Base-by-base conservation (phyloP, 1,140 invertebrate species). In the Octopus sinensis region DNA sequence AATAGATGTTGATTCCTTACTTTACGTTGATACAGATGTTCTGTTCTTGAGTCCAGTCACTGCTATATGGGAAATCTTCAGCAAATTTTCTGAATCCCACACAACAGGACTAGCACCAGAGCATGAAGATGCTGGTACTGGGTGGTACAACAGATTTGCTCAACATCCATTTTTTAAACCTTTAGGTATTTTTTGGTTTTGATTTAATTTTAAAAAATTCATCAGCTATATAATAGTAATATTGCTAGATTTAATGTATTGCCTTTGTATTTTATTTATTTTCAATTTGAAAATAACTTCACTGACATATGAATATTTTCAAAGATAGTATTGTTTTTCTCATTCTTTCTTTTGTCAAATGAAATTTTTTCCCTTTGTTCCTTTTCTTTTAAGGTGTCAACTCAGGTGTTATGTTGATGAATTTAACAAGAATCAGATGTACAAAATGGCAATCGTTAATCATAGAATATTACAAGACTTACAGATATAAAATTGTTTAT, bases 391-490 rank as follows among this genome's bases (percentile, higher is more conserved):
- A 86, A 94, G 97, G 97, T 83, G 93, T 98, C 0, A 98, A 98
- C 91, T 97, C 96, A 71, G 97, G 97, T 77, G 96, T 98, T 0
- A 98, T 98, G 96, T 89, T 98, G 52, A 98, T 98, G 97, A 98
- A 98, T 91, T 92, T 98, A 51, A 98, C 96, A 1, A 93, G 95
- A 86, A 96, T 98, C 95, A 92, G 96, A 85, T 88, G 93, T 77
- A 96, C 97, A 86, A 92, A 94, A 62, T 98, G 96, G 96, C 93
- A 94, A 68, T 92, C 94, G 82, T 95, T 96, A 89, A 93, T 98
- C 4, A 92, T 94, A 78, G 94, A 95, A 12, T 95, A 97, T 85
- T 95, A 96, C 90, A 93, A 95, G 84, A 94, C 95, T 88, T 98
- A 96, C 91, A 95, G 94, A 85, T 87, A 95, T 9, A 94, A 96